phyloP scores from a whole-genome alignment of 92 coral and sea anemone species.

The Diadumene lineata region DNA sequence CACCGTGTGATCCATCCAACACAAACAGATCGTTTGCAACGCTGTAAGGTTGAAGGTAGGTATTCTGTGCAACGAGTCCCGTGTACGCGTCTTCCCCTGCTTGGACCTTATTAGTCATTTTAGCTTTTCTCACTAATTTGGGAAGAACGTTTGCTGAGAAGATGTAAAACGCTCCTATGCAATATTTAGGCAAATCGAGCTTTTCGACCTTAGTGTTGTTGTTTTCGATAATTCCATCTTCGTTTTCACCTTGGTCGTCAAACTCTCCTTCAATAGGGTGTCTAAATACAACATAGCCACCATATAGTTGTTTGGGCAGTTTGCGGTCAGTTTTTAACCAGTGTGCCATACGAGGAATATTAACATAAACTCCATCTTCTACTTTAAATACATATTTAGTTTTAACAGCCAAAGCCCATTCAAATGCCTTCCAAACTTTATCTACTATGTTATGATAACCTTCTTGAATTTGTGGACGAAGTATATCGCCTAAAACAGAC shows the following conservation, averaged over 20 bases:
- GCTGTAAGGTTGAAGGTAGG: conserved; percentile 23
- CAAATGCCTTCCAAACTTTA: conserved; percentile 42
- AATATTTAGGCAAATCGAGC: conserved; percentile 24
- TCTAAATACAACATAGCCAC: conserved; percentile 32
- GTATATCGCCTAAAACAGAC: conserved; percentile 41
- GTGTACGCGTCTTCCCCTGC: conserved; percentile 51
- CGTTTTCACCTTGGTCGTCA: neutral
- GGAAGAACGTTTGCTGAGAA: conserved; percentile 32
- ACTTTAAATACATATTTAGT: conserved; percentile 40
- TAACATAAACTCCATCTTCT: conserved; percentile 56
- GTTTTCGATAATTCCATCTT: neutral
- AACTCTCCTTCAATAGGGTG: conserved; percentile 18
- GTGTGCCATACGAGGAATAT: conserved; percentile 41
- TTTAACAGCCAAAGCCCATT: conserved; percentile 28
- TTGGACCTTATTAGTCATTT: conserved; percentile 12
- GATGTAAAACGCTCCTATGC: conserved; percentile 48
- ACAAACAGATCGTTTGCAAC: conserved; percentile 36
- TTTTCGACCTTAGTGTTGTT: conserved; percentile 11
- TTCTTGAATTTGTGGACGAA: conserved; percentile 31
- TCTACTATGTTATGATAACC: conserved; percentile 19
- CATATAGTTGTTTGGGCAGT: conserved; percentile 40
- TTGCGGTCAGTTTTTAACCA: conserved; percentile 36
- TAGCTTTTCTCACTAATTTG: conserved; percentile 16
- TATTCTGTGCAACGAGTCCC: conserved; percentile 38
- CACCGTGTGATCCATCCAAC: conserved; percentile 36